Base-by-base conservation (phyloP, 2,113 vertebrate genomes). In the Thermophis baileyi region DNA sequence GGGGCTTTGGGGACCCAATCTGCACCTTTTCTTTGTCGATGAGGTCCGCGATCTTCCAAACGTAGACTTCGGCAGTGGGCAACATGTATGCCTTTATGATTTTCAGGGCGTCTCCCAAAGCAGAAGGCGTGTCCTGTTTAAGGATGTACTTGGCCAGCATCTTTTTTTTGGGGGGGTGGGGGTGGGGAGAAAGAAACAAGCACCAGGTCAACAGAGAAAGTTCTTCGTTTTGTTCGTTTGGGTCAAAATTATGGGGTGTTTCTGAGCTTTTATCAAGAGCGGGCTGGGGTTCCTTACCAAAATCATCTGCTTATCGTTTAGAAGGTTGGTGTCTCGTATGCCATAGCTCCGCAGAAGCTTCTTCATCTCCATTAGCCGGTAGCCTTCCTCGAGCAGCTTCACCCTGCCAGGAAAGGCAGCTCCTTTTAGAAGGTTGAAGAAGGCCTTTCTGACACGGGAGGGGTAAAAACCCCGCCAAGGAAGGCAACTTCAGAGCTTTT, bases 311-410 rank as follows among this genome's bases (percentile, higher is more conserved):
- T 97, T 98, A 91, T 97, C 97, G 95, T 97, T 98, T 49, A 98
- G 97, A 91, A 99, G 98, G 93, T 98, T 99, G 94, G 98, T 98
- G 89, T 98, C 99, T 92, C 99, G 98, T 96, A 99, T 98, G 22
- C 99, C 99, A 81, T 99, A 99, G 51, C 97, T 98, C 93, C 98
- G 96, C 91, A 99, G 96, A 92, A 99, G 98, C 91, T 98, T 99
- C 96, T 99, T 99, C 96, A 99, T 99, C 95, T 99, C 99, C 99
- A 99, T 99, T 46, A 99, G 96, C 50, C 94, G 97, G 96, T 99
- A 99, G 94, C 98, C 99, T 90, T 99, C 99, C 93, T 98, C 98
- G 85, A 99, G 94, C 90, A 99, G 97, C 94, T 99, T 98, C 93
- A 99, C 98, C 95, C 99, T 99, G 89, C 53, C 95, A 89, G 4